Conservation (phyloP, 2,113 vertebrate genomes). For the Cnemophilus loriae region DNA sequence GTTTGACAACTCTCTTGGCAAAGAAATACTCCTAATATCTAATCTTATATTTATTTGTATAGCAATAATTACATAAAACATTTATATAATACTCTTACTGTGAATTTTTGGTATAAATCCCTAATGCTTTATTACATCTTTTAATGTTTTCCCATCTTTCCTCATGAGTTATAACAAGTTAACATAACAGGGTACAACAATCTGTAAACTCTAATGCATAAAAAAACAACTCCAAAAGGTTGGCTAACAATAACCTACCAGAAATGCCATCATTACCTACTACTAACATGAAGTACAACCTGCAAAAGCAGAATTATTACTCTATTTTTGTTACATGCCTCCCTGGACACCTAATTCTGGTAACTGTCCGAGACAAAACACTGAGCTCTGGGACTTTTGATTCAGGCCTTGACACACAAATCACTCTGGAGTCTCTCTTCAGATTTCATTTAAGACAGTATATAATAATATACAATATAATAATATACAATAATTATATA, state of each 20-base stretch:
- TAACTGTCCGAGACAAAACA: background rate
- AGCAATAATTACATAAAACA: background rate
- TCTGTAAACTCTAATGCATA: background rate
- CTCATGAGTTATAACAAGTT: background rate
- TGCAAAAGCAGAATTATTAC: background rate
- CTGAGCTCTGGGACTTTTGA: background rate
- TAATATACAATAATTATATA: too few species aligned
- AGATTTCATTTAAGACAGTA: background rate
- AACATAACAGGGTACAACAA: background rate
- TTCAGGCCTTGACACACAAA: background rate
- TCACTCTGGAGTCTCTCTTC: background rate
- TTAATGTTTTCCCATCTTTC: background rate
- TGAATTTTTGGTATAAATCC: background rate
- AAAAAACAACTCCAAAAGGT: fast-evolving
- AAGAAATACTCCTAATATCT: background rate
- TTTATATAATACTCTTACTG: background rate
- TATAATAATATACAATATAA: too few species aligned
- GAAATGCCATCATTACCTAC: background rate
- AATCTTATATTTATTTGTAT: background rate
- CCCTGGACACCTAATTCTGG: background rate
- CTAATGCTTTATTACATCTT: background rate
- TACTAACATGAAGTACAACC: background rate
- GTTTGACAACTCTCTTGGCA: background rate
- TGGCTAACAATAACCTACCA: background rate
- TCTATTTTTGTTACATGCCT: background rate